A percentile compares a stretch with the other conserved stretches of the same genome.
Conservation (phyloP, 2,888 invertebrate genomes). For the Criorhina ranunculi region DNA sequence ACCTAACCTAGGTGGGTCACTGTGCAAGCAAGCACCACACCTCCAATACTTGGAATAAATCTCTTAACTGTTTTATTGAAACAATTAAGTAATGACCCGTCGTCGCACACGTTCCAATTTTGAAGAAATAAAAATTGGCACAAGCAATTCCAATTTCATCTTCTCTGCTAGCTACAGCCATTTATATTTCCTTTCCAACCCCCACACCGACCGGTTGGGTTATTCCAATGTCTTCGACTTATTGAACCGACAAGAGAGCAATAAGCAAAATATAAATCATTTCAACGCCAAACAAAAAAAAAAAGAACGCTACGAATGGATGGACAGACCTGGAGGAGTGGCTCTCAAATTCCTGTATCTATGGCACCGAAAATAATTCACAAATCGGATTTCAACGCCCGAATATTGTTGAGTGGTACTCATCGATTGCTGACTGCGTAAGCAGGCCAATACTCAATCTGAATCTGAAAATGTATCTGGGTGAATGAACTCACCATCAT, state of each 20-base stretch:
- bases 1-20: slow-evolving; percentile 15
- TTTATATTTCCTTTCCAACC: slow-evolving; percentile 7
- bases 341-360: slow-evolving; percentile 16
- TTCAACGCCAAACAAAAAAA: slow-evolving; percentile 34
- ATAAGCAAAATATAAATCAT: slow-evolving; percentile 55
- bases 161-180: slow-evolving; percentile 4
- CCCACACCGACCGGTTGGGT: slow-evolving; percentile 1
- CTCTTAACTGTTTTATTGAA: not conserved
- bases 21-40: slow-evolving; percentile 34
- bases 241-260: slow-evolving; percentile 44
- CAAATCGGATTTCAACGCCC: slow-evolving; percentile 6
- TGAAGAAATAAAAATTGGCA: slow-evolving; percentile 54
- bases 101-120: slow-evolving; percentile 37
- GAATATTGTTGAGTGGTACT: not conserved
- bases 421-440: slow-evolving; percentile 1
- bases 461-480: slow-evolving; percentile 8
- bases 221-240: slow-evolving; percentile 34
- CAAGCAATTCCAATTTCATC: slow-evolving; percentile 37
- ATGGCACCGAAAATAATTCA: slow-evolving; percentile 15
- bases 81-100: slow-evolving; percentile 65
- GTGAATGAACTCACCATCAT: slow-evolving; percentile 32
- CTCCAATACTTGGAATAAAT: slow-evolving; percentile 1
- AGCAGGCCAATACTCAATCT: slow-evolving; percentile 5
- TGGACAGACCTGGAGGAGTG: slow-evolving; percentile 26
- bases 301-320: slow-evolving; percentile 6